Evolutionary conservation across 1,140 invertebrate genomes (phyloP), one percentile per base, ranked within the genome.

Genomic region (Drosophila takahashii): DNA sequence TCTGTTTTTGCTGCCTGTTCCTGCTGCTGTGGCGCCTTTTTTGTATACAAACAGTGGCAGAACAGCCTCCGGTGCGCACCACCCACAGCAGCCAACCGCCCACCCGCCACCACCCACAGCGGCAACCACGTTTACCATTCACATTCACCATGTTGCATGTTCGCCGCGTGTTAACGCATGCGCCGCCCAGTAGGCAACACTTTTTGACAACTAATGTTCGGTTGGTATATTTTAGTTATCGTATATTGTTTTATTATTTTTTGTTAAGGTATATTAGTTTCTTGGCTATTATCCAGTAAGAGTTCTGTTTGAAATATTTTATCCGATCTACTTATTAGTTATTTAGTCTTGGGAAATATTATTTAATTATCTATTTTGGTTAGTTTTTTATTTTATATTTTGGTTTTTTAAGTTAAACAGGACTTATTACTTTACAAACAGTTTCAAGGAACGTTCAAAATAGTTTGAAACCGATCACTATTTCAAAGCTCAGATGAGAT

Each of bases 61-160:
- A 79, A 64, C 81, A 87, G 72, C 79, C 60, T 76, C 36, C 22
- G 48, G 37, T 15, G n/a, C 15, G 37, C 47, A 42, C 45, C 45
- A 39, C 47, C 48, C 45, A 37, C 39, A 41, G 36, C 13, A 50
- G 37, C 59, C 59, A 57, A 29, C 53, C 59, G 26, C 16, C 22
- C 26, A 5, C 11, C 32, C 36, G n/a, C 53, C 27, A 29, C 29
- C 29, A 44, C 60, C 41, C 39, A 45, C 22, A 34, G 34, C 34
- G 48, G 48, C 41, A 57, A 29, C 51, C 53, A 51, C 59, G 54
- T 61, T 80, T 60, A 81, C 58, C 81, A 71, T 89, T 80, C 64
- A 81, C 58, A 22, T 22, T 80, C 64, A 81, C 58, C 81, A 71
- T 89, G 83, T 87, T 89, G 83, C 84, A 83, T 84, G 64, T 79